Conservation (phyloP, 2,797 vertebrate genomes). For the Eulemur albifrons region DNA sequence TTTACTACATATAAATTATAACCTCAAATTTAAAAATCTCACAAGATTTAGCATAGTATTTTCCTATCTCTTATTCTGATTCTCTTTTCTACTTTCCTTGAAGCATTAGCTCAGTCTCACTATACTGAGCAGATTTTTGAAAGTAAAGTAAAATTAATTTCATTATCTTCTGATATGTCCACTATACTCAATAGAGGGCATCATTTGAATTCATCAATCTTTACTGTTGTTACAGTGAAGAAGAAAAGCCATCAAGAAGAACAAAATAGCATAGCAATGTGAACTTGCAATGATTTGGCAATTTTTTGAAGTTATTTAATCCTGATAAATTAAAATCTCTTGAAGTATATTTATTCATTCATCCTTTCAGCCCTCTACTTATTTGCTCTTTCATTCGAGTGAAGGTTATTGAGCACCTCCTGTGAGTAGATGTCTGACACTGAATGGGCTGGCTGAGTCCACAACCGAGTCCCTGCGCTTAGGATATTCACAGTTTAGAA, state of each 20-base stretch:
- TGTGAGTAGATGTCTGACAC: neutral
- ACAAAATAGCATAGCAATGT: neutral
- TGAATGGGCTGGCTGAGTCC: neutral
- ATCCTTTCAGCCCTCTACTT: neutral
- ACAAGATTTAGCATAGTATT: neutral
- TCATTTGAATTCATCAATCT: neutral
- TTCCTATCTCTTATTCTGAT: neutral
- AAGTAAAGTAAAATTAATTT: neutral
- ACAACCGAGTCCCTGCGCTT: neutral
- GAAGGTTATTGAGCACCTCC: neutral
- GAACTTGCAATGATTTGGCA: neutral
- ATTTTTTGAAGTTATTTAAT: neutral
- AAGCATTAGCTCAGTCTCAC: neutral
- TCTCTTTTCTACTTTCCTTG: neutral
- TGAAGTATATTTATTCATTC: neutral
- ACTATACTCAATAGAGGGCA: neutral
- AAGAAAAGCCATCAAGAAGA: neutral
- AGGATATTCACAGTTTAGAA: neutral
- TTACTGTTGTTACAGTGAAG: neutral
- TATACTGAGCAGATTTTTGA: neutral
- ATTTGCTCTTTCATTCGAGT: neutral
- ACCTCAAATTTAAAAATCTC: neutral
- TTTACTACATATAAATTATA: neutral
- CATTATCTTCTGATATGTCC: neutral
- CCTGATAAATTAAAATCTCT: neutral